Evolutionary conservation across 2,797 vertebrate genomes (phyloP).

Genomic region (Hephaestus fuliginosus): DNA sequence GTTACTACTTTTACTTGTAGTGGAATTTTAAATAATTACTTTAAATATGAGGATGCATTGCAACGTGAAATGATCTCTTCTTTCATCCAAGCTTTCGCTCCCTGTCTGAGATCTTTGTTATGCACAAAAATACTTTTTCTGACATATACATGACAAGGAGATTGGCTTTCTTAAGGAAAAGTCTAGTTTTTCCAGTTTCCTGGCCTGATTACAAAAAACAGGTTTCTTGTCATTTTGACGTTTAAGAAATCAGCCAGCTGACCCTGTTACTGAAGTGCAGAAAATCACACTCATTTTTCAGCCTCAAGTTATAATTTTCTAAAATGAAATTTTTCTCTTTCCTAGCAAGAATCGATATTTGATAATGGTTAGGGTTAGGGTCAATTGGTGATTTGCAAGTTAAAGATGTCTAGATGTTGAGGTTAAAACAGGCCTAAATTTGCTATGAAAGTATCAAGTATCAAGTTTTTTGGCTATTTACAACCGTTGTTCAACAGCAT

Average conservation of each 20-base stretch:
- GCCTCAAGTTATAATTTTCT: too few relatives aligned
- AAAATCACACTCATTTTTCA: background rate
- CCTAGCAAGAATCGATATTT: background rate
- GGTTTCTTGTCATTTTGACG: background rate
- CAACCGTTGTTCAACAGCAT: background rate
- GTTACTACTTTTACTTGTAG: background rate
- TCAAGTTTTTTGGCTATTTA: background rate
- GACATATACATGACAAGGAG: background rate
- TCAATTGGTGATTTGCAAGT: background rate
- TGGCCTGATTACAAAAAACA: background rate
- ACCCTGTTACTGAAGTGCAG: background rate
- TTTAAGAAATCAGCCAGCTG: background rate
- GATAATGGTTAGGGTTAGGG: background rate
- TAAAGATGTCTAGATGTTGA: background rate
- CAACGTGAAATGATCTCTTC: background rate
- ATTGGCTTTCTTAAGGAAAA: background rate
- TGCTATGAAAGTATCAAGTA: background rate
- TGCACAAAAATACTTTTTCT: too few relatives aligned
- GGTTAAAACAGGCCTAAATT: background rate
- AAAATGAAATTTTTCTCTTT: background rate
- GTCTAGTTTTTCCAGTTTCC: background rate
- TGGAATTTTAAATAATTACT: background rate
- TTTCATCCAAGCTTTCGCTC: background rate
- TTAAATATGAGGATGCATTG: background rate
- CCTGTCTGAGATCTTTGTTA: too few relatives aligned